Base-by-base conservation (phyloP, 1,140 invertebrate genomes). In the Caerostris extrusa region DNA sequence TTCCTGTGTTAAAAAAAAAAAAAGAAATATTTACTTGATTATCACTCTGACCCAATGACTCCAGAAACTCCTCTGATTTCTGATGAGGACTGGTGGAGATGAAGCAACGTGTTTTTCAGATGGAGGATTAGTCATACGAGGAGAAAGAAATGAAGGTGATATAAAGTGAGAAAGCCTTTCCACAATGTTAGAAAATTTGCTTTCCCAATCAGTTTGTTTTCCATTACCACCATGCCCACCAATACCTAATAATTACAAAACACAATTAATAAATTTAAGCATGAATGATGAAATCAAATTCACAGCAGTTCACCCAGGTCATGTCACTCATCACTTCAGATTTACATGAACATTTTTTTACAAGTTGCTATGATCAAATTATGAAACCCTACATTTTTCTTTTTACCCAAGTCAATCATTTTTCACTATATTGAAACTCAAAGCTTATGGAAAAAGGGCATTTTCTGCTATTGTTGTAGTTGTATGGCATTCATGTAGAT, bases 201-300 rank as follows among this genome's bases (percentile, higher is more conserved):
- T 95, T 77, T 96, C 95, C 67, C 96, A 95, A 94, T 96, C 96
- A 57, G 96, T 96, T 91, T 96, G 95, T 19, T 95, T 95, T 81
- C 96, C 96, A 91, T 91, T 95, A 3, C 96, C 96, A 81, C 96
- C 96, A 95, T 96, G 96, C 17, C 96, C 96, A 55, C 96, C 96
- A 89, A 96, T 95, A 91, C 96, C 96, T 96, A 90, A 83, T 93
- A 55, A 53, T 34, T 34, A 34, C 34, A 34, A 34, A 34, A 34
- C 34, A 34, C 34, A 34, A 34, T 2, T 34, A 34, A 34, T 34
- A 34, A 34, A 34, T 34, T 34, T 34, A 34, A 34, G 34, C 34
- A 34, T 34, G 34, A 34, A 34, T 34, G 34, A 34, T 34, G 34
- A 34, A 34, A 34, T 34, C 34, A 34, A 34, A 34, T 34, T 34